Evolutionary conservation across 2,888 invertebrate species (phyloP).

Genomic region (Perizoma affinitatum): DNA sequence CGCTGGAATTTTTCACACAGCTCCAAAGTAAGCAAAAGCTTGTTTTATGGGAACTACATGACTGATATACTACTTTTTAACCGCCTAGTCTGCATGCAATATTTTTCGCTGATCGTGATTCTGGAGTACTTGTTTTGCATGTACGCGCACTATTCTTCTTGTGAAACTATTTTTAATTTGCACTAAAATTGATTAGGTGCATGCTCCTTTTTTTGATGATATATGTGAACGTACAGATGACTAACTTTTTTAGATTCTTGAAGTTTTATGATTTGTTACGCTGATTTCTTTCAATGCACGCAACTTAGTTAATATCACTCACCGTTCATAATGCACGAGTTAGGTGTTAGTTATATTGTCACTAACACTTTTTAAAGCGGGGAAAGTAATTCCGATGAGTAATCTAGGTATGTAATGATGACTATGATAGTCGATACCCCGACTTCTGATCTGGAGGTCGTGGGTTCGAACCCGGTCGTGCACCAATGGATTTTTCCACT

Average conservation of each 20-base stretch:
- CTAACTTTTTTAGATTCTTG: constrained; percentile 18
- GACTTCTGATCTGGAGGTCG: too few relatives aligned
- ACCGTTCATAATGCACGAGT: constrained; percentile 14
- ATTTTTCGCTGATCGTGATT: constrained; percentile 8
- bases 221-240: constrained; percentile 15
- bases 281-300: constrained; percentile 29
- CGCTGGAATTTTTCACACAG: too few relatives aligned
- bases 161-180: constrained; percentile 14
- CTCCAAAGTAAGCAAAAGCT: too few relatives aligned
- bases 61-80: not conserved
- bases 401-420: not conserved
- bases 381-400: constrained; percentile 12
- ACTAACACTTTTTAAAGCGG: constrained; percentile 14
- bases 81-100: constrained; percentile 6
- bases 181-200: constrained; percentile 20
- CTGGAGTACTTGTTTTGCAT: constrained; percentile 20
- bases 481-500: too few relatives aligned
- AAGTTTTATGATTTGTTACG: constrained; percentile 11
- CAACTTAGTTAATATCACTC: constrained; percentile 20
- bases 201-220: constrained; percentile 22
- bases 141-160: constrained; percentile 20
- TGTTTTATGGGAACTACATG: too few relatives aligned
- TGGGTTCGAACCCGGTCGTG: too few relatives aligned
- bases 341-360: constrained; percentile 6
- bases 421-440: too few relatives aligned